Conservation (phyloP, 1,140 invertebrate genomes). For the Brachionus rotundiformis region DNA sequence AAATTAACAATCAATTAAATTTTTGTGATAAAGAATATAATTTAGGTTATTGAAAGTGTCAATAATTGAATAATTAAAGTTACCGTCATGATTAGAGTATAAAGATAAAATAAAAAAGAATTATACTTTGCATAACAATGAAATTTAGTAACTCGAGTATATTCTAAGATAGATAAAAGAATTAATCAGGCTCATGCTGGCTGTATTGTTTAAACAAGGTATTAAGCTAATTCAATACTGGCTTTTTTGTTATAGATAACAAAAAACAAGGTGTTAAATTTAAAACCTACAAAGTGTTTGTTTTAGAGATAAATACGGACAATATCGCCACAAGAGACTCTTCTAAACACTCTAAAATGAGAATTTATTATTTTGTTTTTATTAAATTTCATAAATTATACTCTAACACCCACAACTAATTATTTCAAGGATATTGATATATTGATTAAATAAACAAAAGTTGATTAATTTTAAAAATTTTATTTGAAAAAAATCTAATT, state of each 20-base stretch:
- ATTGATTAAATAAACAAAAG: neutral
- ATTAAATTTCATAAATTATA: neutral
- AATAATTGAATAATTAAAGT: neutral
- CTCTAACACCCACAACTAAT: neutral
- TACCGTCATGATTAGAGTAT: neutral
- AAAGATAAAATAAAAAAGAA: neutral
- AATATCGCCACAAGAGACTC: slow-evolving; percentile 7
- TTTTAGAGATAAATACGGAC: neutral
- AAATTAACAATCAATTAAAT: too few species aligned
- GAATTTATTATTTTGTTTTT: neutral
- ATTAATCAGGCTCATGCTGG: neutral
- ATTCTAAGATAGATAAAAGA: neutral
- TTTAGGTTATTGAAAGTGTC: too few species aligned
- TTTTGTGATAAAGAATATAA: too few species aligned
- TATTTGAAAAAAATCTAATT: neutral
- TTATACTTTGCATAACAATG: neutral
- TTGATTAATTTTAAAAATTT: neutral
- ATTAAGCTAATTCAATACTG: neutral
- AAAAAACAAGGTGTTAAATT: slow-evolving; percentile 9
- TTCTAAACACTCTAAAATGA: neutral
- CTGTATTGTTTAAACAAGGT: neutral
- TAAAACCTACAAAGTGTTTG: neutral
- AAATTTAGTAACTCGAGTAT: neutral
- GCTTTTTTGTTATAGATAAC: neutral
- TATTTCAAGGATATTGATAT: too few species aligned